Conservation (phyloP, 1,140 invertebrate species). For the Physella acuta region DNA sequence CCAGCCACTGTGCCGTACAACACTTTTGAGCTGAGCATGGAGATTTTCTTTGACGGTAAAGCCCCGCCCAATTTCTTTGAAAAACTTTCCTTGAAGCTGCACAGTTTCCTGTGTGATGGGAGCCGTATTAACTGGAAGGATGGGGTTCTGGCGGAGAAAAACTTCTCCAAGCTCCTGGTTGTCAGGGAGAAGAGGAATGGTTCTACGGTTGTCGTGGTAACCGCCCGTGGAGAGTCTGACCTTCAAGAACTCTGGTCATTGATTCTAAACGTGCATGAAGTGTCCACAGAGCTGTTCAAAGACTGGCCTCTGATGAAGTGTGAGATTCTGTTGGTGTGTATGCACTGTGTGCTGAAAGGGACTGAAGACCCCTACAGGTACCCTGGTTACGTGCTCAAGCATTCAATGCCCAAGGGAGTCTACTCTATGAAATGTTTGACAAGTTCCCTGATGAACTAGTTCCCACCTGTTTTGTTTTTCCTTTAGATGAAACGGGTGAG, state of each 20-base stretch:
- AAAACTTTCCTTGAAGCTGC: constrained; percentile 48
- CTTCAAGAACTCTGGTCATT: constrained; percentile 51
- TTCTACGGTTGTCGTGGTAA: constrained; percentile 32
- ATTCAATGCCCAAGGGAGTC: constrained; percentile 37
- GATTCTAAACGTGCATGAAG: constrained; percentile 36
- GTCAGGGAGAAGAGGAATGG: constrained; percentile 32
- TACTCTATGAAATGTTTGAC: constrained; percentile 37
- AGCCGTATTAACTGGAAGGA: constrained; percentile 49
- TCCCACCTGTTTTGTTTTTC: constrained; percentile 48
- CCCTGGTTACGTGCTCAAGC: constrained; percentile 44
- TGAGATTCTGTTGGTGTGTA: constrained; percentile 41
- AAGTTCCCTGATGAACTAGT: constrained; percentile 35
- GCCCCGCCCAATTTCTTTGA: constrained; percentile 54
- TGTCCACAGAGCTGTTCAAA: constrained; percentile 40
- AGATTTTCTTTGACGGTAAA: constrained; percentile 43
- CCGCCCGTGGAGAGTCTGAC: constrained; percentile 42
- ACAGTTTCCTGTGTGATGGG: constrained; percentile 38
- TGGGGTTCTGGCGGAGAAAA: constrained; percentile 45
- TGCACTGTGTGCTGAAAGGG: constrained; percentile 44
- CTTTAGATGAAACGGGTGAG: constrained; percentile 46
- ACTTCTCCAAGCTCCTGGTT: constrained; percentile 41
- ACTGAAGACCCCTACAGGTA: constrained; percentile 39
- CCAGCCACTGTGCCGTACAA: constrained; percentile 38
- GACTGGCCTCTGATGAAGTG: constrained; percentile 51
- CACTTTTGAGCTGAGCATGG: constrained; percentile 40